Percentiles rank a stretch among this genome's conserved stretches.
These are phyloP conservation scores for Erebia ligea DNA, from an alignment of 2,888 invertebrate species.

Conservation along the genomic window DNA sequence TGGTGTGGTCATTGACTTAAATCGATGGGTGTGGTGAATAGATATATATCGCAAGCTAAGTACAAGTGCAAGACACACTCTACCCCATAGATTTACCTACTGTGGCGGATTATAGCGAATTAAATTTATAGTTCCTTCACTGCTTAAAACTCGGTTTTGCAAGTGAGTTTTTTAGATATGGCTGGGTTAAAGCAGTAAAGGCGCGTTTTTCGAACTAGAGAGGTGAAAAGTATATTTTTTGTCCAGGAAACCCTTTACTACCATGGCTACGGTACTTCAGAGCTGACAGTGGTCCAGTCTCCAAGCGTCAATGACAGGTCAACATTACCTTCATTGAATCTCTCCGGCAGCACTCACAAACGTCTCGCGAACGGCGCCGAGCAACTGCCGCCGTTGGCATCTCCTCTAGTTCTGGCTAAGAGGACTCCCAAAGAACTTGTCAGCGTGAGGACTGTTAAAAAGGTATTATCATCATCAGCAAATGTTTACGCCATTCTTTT, in stretches of 20 bases:
- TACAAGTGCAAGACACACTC: no score
- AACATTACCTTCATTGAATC: conserved; percentile 68
- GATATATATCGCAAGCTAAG: no score
- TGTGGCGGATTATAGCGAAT: no score
- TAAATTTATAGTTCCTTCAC: no score
- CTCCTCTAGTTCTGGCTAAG: conserved; percentile 68
- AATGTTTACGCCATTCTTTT: no score
- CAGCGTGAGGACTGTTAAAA: conserved; percentile 58
- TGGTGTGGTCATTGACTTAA: no score
- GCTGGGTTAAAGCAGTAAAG: no score
- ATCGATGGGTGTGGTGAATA: no score
- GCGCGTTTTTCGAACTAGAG: no score
- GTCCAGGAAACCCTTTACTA: conserved; percentile 77
- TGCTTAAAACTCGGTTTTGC: no score
- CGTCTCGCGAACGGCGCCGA: conserved; percentile 68
- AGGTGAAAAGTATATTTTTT: background rate
- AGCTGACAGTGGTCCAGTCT: conserved; percentile 65
- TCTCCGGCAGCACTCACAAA: conserved; percentile 65
- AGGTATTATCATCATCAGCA: conserved; percentile 49
- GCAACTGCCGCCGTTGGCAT: conserved; percentile 73
- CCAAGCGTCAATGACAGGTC: conserved; percentile 70
- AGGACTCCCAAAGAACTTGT: conserved; percentile 61
- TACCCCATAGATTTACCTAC: no score
- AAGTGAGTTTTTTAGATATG: no score
- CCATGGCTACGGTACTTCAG: conserved; percentile 75